These are phyloP conservation scores for Pandion haliaetus DNA, from an alignment of 2,113 vertebrate species.

Conservation along the genomic window DNA sequence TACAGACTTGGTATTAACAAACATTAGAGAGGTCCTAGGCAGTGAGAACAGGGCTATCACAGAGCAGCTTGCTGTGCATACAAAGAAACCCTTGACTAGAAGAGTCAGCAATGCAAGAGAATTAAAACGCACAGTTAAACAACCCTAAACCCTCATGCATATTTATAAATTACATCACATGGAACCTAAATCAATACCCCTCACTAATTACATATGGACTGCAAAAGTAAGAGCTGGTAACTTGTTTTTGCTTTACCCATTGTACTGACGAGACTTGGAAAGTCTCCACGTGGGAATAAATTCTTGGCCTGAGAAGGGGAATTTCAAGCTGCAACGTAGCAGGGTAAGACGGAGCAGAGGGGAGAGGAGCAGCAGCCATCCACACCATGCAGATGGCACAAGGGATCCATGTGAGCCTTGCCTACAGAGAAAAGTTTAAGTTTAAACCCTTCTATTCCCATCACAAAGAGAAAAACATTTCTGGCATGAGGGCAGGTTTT, in stretches of 20 bases:
- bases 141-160: conserved; percentile 75
- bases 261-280: background rate
- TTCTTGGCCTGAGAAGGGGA: background rate
- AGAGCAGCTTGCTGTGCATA: conserved; percentile 52
- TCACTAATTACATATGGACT: conserved; percentile 21
- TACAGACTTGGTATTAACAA: conserved; percentile 36
- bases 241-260: background rate
- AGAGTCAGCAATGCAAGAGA: conserved; percentile 73
- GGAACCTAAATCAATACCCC: conserved; percentile 73
- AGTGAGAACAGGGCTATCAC: conserved; percentile 37
- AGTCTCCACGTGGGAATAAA: background rate
- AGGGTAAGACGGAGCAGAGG: background rate
- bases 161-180: conserved; percentile 73
- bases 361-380: background rate
- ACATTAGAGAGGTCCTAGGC: conserved; percentile 49
- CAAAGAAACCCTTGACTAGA: conserved; percentile 57
- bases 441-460: background rate
- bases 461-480: background rate
- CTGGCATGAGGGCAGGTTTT: background rate
- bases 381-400: fast-evolving
- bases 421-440: background rate
- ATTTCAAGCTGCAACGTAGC: background rate
- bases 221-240: conserved; percentile 17
- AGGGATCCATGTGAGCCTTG: background rate
- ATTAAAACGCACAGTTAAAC: conserved; percentile 74